Evolutionary conservation across 2,113 vertebrate genomes (phyloP), one percentile per base, ranked within the genome.

Genomic region (Xerus inauris): DNA sequence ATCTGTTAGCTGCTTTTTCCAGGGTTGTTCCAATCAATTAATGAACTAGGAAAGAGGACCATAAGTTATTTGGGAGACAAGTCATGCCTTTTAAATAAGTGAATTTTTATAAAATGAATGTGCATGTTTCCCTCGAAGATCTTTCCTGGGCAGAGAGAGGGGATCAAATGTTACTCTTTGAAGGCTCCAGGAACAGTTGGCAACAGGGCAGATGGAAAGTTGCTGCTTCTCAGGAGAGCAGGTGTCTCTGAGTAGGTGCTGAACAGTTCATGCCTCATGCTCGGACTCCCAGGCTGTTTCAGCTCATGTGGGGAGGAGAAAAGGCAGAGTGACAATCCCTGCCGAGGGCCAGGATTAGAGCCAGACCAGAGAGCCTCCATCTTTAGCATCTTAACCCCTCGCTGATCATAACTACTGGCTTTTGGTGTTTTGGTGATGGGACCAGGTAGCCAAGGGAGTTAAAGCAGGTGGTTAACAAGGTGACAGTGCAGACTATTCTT

Each of bases 1-100:
- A 93, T 96, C 96, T 97, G 93, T 97, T 98, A 97, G 96, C 95
- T 97, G 42, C 95, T 96, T 98, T 98, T 98, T 98, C 98, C 97
- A 96, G 93, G 93, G 81, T 97, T 94, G 35, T 87, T 91, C 93
- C 89, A 80, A 6, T 28, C 93, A 90, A 79, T 81, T 95, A 92
- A 91, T 88, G 57, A 94, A 82, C 89, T 94, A 82, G 94, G 87
- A 45, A 91, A 90, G 38, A 51, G 45, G 24, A 77, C 22, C 4
- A 20, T 67, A 76, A 12, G 24, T 73, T 97, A 96, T 57, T 59
- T 96, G 71, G 67, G 88, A n/a, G 80, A 65, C 47, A 97, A 92
- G 57, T 81, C 40, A 89, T 94, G 49, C 90, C 49, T 96, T 94
- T 85, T 86, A 87, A 97, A 94, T 72, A 80, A 91, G 62, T 45